Evolutionary conservation across 2,888 invertebrate genomes (phyloP).

Genomic region (Lepetodrilus schrolli): DNA sequence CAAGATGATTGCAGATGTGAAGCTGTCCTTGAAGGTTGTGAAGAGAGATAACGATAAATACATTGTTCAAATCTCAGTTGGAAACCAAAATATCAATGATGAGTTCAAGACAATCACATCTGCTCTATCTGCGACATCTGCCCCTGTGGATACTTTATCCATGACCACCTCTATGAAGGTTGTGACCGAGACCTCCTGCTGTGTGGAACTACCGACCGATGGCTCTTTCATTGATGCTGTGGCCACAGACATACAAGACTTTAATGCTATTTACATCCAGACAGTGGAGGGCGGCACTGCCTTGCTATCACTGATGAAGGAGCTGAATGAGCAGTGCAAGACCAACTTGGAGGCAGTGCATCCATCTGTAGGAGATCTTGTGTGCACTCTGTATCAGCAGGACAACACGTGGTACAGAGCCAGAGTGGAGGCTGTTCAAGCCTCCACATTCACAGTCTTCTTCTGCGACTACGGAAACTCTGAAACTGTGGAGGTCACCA

Average conservation of each 20-base stretch:
- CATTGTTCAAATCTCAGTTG: background rate
- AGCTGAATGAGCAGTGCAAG: slow-evolving; percentile 76
- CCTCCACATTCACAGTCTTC: slow-evolving; percentile 40
- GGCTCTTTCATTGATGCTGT: background rate
- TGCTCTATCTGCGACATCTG: too few relatives aligned
- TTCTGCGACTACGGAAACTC: slow-evolving; percentile 45
- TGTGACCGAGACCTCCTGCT: background rate
- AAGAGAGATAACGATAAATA: background rate
- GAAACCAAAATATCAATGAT: background rate
- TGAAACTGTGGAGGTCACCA: slow-evolving; percentile 41
- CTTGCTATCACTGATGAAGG: slow-evolving; percentile 76
- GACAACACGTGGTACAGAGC: slow-evolving; percentile 83
- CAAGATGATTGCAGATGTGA: background rate
- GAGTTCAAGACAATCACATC: background rate
- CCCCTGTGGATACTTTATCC: too few relatives aligned
- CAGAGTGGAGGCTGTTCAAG: slow-evolving; percentile 76
- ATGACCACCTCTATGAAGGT: too few relatives aligned
- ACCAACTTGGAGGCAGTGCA: slow-evolving; percentile 35
- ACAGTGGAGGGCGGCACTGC: background rate
- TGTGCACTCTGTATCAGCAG: slow-evolving; percentile 79
- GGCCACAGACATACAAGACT: background rate
- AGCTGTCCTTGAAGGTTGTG: background rate
- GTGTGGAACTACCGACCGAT: background rate
- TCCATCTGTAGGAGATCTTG: slow-evolving; percentile 78
- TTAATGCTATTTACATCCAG: background rate